These are phyloP conservation scores for Parapsyche elsis DNA, from an alignment of 1,140 invertebrate genomes.

Conservation along the genomic window DNA sequence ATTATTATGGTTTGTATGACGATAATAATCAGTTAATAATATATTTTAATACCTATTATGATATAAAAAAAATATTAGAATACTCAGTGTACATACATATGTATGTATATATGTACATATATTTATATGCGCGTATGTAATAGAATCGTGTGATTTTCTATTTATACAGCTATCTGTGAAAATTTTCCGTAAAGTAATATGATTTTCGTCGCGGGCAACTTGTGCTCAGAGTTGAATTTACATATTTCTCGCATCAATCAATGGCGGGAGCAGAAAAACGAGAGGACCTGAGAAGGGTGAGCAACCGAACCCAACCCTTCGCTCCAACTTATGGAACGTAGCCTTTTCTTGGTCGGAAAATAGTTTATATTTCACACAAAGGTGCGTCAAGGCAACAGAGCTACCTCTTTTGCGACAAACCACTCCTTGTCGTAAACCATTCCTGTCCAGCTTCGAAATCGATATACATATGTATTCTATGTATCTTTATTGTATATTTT, in stretches of 20 bases:
- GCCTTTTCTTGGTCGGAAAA: not conserved
- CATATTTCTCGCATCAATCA: constrained; percentile 44
- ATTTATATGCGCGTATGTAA: too few species aligned
- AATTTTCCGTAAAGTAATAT: constrained; percentile 33
- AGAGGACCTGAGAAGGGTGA: not conserved
- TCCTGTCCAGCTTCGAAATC: not conserved
- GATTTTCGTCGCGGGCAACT: constrained; percentile 32
- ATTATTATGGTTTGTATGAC: not conserved
- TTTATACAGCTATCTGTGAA: constrained; percentile 22
- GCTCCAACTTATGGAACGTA: not conserved
- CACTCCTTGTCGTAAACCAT: not conserved
- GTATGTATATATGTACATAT: too few species aligned
- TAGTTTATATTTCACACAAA: constrained; percentile 23
- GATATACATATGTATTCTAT: not conserved
- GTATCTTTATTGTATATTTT: too few species aligned
- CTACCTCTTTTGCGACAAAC: not conserved
- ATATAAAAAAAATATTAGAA: too few species aligned
- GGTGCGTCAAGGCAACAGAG: not conserved
- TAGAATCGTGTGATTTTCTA: too few species aligned
- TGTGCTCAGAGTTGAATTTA: constrained; percentile 33
- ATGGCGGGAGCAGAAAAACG: constrained; percentile 23
- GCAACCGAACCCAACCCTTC: constrained; percentile 8
- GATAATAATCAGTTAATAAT: not conserved
- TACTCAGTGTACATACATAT: too few species aligned
- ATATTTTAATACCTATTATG: not conserved